phyloP scores from a whole-genome alignment of 2,888 invertebrate genomes.

The Glaucopsyche alexis region DNA sequence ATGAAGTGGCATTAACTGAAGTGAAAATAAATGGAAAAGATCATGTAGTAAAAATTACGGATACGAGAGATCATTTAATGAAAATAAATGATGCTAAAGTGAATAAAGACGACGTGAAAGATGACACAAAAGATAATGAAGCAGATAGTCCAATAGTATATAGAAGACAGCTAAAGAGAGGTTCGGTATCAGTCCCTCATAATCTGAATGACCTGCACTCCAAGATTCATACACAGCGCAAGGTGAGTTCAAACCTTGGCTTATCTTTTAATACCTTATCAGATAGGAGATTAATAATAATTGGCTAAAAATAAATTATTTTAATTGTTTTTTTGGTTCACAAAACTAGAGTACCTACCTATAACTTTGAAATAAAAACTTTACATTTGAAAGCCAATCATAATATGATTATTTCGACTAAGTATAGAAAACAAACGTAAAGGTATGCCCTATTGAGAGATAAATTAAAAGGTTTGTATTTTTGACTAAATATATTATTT shows the following conservation, averaged over 20 bases:
- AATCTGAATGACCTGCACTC: slow-evolving; percentile 28
- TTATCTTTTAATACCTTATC: too few species aligned
- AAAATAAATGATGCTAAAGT: neutral
- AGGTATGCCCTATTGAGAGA: too few species aligned
- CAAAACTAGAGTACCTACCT: too few species aligned
- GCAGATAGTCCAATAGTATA: slow-evolving; percentile 48
- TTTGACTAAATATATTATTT: too few species aligned
- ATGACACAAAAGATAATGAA: slow-evolving; percentile 32
- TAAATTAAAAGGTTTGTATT: too few species aligned
- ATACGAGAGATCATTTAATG: neutral
- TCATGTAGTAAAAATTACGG: neutral
- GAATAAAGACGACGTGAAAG: neutral
- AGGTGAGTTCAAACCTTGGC: neutral
- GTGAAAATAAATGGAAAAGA: neutral
- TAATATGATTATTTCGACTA: too few species aligned
- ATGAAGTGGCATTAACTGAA: too few species aligned
- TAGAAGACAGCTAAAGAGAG: slow-evolving; percentile 67
- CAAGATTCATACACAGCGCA: neutral
- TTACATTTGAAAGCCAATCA: too few species aligned
- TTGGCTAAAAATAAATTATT: too few species aligned
- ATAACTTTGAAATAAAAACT: too few species aligned
- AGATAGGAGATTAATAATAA: neutral
- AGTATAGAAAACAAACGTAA: too few species aligned
- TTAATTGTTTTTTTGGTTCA: too few species aligned
- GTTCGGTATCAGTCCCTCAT: slow-evolving; percentile 83